These are phyloP conservation scores for Tetragnatha versicolor DNA, from an alignment of 1,140 invertebrate species.

Conservation along the genomic window DNA sequence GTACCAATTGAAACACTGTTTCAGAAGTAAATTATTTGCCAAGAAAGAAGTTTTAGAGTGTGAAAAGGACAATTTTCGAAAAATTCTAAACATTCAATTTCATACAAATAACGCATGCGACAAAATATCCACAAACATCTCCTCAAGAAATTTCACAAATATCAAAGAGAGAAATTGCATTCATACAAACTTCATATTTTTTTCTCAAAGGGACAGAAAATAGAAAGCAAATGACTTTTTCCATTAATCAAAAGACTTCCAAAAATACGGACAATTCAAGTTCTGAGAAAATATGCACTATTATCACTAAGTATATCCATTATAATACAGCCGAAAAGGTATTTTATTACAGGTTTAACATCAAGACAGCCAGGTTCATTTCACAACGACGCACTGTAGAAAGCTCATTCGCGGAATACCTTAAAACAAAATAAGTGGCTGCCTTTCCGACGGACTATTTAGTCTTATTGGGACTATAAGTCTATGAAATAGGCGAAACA, in stretches of 20 bases:
- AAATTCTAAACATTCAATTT: no score
- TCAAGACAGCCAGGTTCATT: neutral
- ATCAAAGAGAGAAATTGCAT: no score
- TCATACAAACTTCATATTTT: no score
- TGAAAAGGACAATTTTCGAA: no score
- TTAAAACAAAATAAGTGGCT: constrained; percentile 3
- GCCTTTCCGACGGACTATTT: neutral
- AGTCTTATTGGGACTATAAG: neutral
- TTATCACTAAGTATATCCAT: constrained; percentile 5
- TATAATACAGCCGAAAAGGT: no score
- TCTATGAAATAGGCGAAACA: neutral
- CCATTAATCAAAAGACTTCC: constrained; percentile 19
- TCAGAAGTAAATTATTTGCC: no score
- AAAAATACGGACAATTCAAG: constrained; percentile 14
- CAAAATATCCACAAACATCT: no score
- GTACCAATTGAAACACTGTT: no score
- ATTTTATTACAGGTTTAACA: neutral
- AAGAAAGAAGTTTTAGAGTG: no score
- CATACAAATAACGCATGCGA: no score
- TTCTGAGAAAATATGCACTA: constrained; percentile 22
- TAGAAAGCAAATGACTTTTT: constrained; percentile 17
- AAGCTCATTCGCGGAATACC: neutral
- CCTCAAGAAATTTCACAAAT: no score
- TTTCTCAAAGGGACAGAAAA: no score
- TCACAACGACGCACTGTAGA: neutral